Evolutionary conservation across 2,113 vertebrate species (phyloP).

Genomic region (Fulmarus glacialis): DNA sequence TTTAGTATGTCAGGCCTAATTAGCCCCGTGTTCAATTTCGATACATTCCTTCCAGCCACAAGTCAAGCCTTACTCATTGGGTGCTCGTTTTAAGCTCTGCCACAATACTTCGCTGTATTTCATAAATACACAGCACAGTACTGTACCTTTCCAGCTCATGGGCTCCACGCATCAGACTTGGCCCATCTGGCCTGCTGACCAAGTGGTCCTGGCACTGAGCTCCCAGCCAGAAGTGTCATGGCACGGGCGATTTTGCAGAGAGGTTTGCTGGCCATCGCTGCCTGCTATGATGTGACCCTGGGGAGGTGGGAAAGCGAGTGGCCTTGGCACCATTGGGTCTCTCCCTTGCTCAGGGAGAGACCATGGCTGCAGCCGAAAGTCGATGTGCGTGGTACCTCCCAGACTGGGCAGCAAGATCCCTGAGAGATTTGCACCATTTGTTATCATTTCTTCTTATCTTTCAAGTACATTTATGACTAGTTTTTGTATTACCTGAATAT

Average conservation of each 20-base stretch:
- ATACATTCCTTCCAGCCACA: background rate
- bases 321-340: background rate
- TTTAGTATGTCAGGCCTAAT: background rate
- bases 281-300: fast-evolving
- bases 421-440: fast-evolving
- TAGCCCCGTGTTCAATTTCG: background rate
- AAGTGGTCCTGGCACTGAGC: background rate
- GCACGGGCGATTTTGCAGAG: background rate
- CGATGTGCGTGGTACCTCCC: fast-evolving
- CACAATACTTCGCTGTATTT: background rate
- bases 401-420: background rate
- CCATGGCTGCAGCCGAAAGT: fast-evolving
- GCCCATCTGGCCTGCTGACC: background rate
- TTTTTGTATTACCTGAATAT: background rate
- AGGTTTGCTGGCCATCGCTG: background rate
- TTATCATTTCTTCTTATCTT: background rate
- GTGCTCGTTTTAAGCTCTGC: background rate
- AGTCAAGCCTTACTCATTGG: background rate
- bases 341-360: background rate
- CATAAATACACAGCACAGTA: background rate
- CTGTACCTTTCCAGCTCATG: background rate
- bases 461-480: background rate
- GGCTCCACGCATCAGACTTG: fast-evolving
- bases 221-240: background rate
- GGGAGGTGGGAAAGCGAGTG: background rate